Base-by-base conservation (phyloP, 2,888 invertebrate genomes). In the Cenopis cana region DNA sequence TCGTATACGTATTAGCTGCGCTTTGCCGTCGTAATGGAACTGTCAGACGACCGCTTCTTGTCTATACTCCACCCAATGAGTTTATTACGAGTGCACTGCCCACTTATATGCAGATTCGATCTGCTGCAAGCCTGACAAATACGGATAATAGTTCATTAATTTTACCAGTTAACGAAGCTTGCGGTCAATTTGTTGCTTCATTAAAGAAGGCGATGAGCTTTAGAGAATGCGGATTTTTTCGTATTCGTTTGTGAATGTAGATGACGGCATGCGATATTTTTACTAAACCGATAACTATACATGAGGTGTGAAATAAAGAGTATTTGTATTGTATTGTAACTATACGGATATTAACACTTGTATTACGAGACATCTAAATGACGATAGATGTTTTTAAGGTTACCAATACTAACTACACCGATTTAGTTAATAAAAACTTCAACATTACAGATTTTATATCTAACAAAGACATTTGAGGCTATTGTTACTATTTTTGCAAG, bases 51-150 rank as follows among this genome's bases (percentile, higher is more conserved):
- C 85, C 82, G 85, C 82, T 83, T 77, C 86, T 85, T 82, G 85
- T 87, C 87, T 87, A 89, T 89, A 91, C 89, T 89, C 86, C 84
- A 75, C 78, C 74, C 83, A 85, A 91, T 90, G 86, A 88, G 90
- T 92, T 91, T 90, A 91, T 91, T 89, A 86, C 83, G 79, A 80
- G 81, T 77, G 82, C 77, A 76, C 81, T 79, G 79, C 82, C 85
- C 84, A 85, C 86, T 82, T 82, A 78, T 85, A 82, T 85, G 84
- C 80, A 80, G 79, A 79, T 78, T 79, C 76, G 77, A 81, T 82
- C 77, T 62, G 74, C 68, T 76, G 77, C 75, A 79, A 71, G 75
- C 76, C 72, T 72, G 75, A 80, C 79, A 79, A 82, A 84, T 81
- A 80, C 76, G 79, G 79, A 81, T 84, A 81, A 78, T 79, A 79